These are phyloP conservation scores for Poliocrania exsul DNA, from an alignment of 2,797 vertebrate species.

Conservation along the genomic window DNA sequence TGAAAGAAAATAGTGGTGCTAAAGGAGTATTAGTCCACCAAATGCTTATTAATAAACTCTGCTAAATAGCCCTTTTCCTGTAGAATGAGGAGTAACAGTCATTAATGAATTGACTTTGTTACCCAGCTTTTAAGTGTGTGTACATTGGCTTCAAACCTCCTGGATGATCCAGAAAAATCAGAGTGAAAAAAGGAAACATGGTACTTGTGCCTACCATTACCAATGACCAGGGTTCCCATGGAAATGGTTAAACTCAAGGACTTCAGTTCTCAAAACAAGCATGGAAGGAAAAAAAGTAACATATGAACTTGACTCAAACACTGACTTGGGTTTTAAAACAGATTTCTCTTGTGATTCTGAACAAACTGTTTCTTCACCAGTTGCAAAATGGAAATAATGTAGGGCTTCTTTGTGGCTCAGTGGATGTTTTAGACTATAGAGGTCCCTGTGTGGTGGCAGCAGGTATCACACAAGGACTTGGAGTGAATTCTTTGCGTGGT, in stretches of 20 bases:
- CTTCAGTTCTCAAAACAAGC: neutral
- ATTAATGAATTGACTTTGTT: neutral
- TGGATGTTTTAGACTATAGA: neutral
- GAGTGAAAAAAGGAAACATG: rapidly evolving
- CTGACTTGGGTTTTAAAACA: neutral
- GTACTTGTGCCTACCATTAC: neutral
- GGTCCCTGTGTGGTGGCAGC: neutral
- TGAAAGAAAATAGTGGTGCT: slow-evolving; percentile 4
- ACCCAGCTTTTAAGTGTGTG: neutral
- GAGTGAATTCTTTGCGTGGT: rapidly evolving
- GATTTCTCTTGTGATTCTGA: neutral
- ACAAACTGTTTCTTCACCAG: neutral
- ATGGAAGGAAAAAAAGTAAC: neutral
- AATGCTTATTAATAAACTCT: neutral
- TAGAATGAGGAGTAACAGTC: neutral
- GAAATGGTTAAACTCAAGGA: neutral
- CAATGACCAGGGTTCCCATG: neutral
- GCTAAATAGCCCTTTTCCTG: neutral
- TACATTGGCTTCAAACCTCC: neutral
- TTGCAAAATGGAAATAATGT: neutral
- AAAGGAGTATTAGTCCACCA: neutral
- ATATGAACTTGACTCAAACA: neutral
- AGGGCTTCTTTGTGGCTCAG: neutral
- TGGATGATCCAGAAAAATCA: neutral
- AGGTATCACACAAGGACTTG: neutral